phyloP scores from a whole-genome alignment of 1,140 invertebrate genomes.

The Psilanteris sp. region DNA sequence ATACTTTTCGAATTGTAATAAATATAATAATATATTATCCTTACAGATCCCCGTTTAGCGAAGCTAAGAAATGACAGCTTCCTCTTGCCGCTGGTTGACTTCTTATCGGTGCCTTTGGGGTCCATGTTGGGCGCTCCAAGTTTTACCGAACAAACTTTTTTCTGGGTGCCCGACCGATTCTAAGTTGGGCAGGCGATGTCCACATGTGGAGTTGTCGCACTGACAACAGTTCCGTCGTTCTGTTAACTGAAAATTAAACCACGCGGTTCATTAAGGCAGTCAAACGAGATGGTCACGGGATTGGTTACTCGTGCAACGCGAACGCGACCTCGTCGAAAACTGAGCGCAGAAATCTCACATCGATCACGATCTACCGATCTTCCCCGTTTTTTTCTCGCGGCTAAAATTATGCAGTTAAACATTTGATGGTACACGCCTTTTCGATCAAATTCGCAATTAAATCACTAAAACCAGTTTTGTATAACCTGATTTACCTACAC shows the following conservation, averaged over 20 bases:
- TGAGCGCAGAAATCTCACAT: background rate
- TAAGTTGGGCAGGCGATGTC: slow-evolving; percentile 78
- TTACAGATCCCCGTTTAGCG: slow-evolving; percentile 72
- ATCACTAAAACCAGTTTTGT: too few relatives aligned
- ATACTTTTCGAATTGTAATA: too few relatives aligned
- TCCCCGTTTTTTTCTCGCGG: slow-evolving; percentile 13
- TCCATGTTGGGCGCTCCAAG: slow-evolving; percentile 45
- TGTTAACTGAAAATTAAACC: slow-evolving; percentile 72
- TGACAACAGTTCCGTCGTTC: slow-evolving; percentile 77
- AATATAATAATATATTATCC: too few relatives aligned
- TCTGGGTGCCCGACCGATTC: slow-evolving; percentile 79
- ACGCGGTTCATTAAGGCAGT: too few relatives aligned
- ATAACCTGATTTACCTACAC: too few relatives aligned
- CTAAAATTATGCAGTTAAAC: too few relatives aligned
- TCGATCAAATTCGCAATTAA: too few relatives aligned
- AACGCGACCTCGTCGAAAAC: slow-evolving; percentile 4
- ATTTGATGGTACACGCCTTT: too few relatives aligned
- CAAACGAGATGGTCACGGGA: too few relatives aligned
- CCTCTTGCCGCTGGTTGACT: slow-evolving; percentile 65
- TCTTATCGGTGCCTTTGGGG: slow-evolving; percentile 59
- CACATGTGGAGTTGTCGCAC: slow-evolving; percentile 79
- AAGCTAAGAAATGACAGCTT: slow-evolving; percentile 79
- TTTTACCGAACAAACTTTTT: slow-evolving; percentile 77
- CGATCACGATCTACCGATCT: slow-evolving; percentile 18
- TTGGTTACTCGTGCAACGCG: too few relatives aligned